Evolutionary conservation across 2,888 invertebrate genomes (phyloP).

Genomic region (Neoitamus cyanurus): DNA sequence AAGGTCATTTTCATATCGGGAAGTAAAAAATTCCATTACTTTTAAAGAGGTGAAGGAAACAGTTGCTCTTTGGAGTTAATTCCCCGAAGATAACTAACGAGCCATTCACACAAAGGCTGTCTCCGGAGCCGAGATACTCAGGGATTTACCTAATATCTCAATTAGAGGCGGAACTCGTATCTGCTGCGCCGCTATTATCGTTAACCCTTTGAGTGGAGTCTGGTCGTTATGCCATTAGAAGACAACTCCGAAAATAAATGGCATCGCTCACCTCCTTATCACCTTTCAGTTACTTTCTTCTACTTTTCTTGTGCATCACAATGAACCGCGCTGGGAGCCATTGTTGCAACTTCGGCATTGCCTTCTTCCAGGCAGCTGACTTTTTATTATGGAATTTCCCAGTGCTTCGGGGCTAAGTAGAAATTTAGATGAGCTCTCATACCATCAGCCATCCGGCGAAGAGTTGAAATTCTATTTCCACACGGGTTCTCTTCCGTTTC

Average conservation of each 20-base stretch:
- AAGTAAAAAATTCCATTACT: neutral
- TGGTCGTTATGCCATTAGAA: slow-evolving; percentile 20
- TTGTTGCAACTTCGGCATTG: neutral
- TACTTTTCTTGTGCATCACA: neutral
- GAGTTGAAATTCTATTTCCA: neutral
- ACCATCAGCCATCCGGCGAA: neutral
- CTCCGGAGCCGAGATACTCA: neutral
- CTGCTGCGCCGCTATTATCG: slow-evolving; percentile 9
- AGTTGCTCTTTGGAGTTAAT: slow-evolving; percentile 12
- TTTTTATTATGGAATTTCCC: neutral
- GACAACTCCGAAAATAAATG: slow-evolving; percentile 16
- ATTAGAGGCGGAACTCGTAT: slow-evolving; percentile 22
- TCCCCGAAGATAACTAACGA: slow-evolving; percentile 16
- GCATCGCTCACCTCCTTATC: slow-evolving; percentile 34
- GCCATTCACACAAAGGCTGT: neutral
- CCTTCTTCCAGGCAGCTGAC: neutral
- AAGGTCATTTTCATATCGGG: slow-evolving; percentile 16
- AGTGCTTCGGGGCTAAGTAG: neutral
- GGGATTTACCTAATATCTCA: slow-evolving; percentile 38
- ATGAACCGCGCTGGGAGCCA: neutral
- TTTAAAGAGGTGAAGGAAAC: slow-evolving; percentile 16
- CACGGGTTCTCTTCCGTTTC: slow-evolving; percentile 19
- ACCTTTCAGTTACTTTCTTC: slow-evolving; percentile 33
- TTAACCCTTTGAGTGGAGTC: slow-evolving; percentile 34
- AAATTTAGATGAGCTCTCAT: slow-evolving; percentile 24